Base-by-base conservation (phyloP, 92 coral and sea anemone species). In the Montipora capitata region DNA sequence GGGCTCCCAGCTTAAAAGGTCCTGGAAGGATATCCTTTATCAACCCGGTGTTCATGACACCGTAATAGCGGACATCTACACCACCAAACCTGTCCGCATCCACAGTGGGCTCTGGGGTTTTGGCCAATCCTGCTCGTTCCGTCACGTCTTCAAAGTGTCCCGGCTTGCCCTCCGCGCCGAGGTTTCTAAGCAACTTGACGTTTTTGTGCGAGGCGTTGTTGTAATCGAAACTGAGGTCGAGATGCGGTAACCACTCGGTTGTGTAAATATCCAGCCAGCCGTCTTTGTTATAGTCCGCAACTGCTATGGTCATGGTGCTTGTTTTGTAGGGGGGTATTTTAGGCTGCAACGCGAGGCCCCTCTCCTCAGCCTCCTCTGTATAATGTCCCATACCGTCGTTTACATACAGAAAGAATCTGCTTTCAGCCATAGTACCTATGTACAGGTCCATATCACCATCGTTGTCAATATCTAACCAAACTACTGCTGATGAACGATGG, bases 201-300 rank as follows among this genome's bases (percentile, higher is more conserved):
- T 88, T 89, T 2, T 99, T 94, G 65, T 98, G 98, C 10, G 97
- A 85, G 42, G 91, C 94, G 80, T 98, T 96, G 68, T 96, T 86
- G 91, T 98, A 98, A 75, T 98, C 98, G 57, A 96, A 98, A 78
- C 99, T 91, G 69, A 92, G 98, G 79, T 98, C 99, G 40, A 98
- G 97, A 89, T 98, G 99, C 70, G 99, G 99, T 14, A 98, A 79
- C 99, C 99, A 98, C 78, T 98, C 99, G 35, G 99, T 98, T 39
- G 98, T 92, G 78, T 94, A 98, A 17, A 98, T 85, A 73, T 98
- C 99, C 43, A 98, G 90, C 99, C 99, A 98, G 39, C 99, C 99
- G 74, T 98, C 99, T 78, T 89, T 94, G 80, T 98, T 97, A 81
- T 98, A 98, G 84, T 98, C 99, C 44, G 85, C 98, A 52, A 91